Evolutionary conservation across 2,797 vertebrate genomes (phyloP).

Genomic region (Carapus acus): DNA sequence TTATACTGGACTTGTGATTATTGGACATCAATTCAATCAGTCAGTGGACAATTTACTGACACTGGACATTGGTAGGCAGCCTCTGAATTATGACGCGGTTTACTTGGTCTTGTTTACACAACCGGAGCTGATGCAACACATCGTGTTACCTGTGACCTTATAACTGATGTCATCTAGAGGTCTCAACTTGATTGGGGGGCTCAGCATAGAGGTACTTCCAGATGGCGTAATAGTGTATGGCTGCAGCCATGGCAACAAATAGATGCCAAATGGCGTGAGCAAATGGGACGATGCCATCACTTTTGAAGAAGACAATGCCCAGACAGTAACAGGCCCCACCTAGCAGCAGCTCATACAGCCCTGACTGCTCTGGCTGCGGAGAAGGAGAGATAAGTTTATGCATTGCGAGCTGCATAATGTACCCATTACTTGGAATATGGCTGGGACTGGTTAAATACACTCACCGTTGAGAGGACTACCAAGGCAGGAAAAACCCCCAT

Average conservation of each 20-base stretch:
- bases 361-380: slow-evolving; percentile 81
- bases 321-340: slow-evolving; percentile 88
- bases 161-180: slow-evolving; percentile 75
- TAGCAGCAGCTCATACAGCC: slow-evolving; percentile 82
- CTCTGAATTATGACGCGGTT: slow-evolving; percentile 37
- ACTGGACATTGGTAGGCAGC: slow-evolving; percentile 17
- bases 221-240: slow-evolving; percentile 93
- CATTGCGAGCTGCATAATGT: not conserved
- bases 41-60: no score
- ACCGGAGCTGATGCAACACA: slow-evolving; percentile 20
- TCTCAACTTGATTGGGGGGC: slow-evolving; percentile 68
- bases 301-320: slow-evolving; percentile 95
- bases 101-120: slow-evolving; percentile 12
- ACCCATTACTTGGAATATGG: not conserved
- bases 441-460: slow-evolving; percentile 20
- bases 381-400: slow-evolving; percentile 1
- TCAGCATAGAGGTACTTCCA: slow-evolving; percentile 90
- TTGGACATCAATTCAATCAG: no score
- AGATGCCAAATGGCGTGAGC: slow-evolving; percentile 97
- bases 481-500: slow-evolving; percentile 91
- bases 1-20: no score
- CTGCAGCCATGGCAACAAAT: slow-evolving; percentile 88
- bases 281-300: slow-evolving; percentile 90
- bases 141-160: slow-evolving; percentile 49
- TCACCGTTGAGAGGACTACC: slow-evolving; percentile 95